Conservation (phyloP, 2,888 invertebrate genomes). For the Lampropteryx suffumata region DNA sequence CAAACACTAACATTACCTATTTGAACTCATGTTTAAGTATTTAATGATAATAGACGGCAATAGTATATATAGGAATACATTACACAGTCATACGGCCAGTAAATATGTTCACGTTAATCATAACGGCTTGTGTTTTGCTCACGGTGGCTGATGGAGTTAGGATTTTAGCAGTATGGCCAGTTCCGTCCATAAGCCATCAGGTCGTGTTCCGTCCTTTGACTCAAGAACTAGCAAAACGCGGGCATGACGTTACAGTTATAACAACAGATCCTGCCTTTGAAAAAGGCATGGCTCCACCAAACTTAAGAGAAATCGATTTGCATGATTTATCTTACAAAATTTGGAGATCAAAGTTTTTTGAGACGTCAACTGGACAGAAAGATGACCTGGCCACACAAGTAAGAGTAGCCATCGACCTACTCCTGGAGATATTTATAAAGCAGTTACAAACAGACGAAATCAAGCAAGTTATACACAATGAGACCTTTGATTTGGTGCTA, state of each 20-base stretch:
- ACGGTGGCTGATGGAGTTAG: constrained; percentile 34
- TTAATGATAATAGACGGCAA: too few species aligned
- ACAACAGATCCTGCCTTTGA: constrained; percentile 54
- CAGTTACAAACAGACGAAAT: constrained; percentile 30
- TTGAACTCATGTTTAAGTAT: too few species aligned
- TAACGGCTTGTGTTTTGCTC: neutral
- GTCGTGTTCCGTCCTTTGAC: constrained; percentile 49
- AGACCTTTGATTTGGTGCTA: constrained; percentile 46
- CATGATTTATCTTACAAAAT: constrained; percentile 46
- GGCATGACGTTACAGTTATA: constrained; percentile 61
- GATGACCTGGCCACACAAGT: constrained; percentile 2
- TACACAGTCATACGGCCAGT: neutral
- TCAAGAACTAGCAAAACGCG: constrained; percentile 53
- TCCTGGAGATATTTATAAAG: constrained; percentile 10
- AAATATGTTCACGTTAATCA: constrained; percentile 1
- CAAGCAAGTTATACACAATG: constrained; percentile 36
- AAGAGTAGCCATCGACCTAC: neutral
- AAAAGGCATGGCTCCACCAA: constrained; percentile 39
- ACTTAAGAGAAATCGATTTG: constrained; percentile 58
- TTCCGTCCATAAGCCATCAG: constrained; percentile 60
- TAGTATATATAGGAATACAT: neutral
- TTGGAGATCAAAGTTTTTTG: neutral
- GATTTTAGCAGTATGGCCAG: constrained; percentile 53
- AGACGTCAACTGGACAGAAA: constrained; percentile 1
- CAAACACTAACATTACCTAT: neutral